Percentiles rank a stretch among this genome's conserved stretches.
Evolutionary conservation across 2,888 invertebrate genomes (phyloP).

Genomic region (Drosophila demipolita): DNA sequence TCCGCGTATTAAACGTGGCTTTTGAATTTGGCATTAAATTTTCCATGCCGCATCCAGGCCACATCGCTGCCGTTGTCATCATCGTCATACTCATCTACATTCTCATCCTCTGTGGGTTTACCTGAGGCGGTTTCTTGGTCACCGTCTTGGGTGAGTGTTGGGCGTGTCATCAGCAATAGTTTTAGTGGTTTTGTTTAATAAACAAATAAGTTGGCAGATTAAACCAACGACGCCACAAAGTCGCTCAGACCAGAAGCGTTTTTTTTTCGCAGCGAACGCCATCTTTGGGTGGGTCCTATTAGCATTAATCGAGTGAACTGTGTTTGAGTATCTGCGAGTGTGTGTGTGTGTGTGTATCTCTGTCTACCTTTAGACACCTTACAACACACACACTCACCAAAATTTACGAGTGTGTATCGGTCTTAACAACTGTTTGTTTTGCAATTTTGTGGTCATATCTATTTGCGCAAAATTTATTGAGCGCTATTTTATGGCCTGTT

Average conservation of each 20-base stretch:
- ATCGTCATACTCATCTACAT: conserved; percentile 2
- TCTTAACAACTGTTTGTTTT: conserved; percentile 75
- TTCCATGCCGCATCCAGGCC: conserved; percentile 25
- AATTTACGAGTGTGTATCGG: conserved; percentile 66
- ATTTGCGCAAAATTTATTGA: conserved; percentile 61
- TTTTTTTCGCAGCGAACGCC: conserved; percentile 16
- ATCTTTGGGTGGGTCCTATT: conserved; percentile 66
- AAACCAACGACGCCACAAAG: conserved; percentile 65
- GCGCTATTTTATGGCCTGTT: conserved; percentile 60
- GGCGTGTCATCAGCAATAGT: conserved; percentile 64
- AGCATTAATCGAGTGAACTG: conserved; percentile 64
- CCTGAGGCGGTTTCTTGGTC: conserved; percentile 25
- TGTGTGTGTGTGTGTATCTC: conserved; percentile 26
- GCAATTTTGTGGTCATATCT: conserved; percentile 64
- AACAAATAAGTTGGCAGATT: conserved; percentile 71
- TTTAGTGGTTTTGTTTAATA: conserved; percentile 75
- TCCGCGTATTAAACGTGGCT: neutral
- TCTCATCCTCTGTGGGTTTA: conserved; percentile 12
- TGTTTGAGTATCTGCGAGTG: conserved; percentile 11
- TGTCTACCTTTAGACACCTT: conserved; percentile 20
- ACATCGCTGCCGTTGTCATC: conserved; percentile 17
- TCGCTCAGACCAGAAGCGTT: conserved; percentile 60
- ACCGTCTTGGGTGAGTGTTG: conserved; percentile 15
- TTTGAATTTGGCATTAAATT: conserved; percentile 21
- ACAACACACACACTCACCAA: conserved; percentile 6